These are phyloP conservation scores for Oreonectes daqikongensis DNA, from an alignment of 2,797 vertebrate species.

Conservation along the genomic window DNA sequence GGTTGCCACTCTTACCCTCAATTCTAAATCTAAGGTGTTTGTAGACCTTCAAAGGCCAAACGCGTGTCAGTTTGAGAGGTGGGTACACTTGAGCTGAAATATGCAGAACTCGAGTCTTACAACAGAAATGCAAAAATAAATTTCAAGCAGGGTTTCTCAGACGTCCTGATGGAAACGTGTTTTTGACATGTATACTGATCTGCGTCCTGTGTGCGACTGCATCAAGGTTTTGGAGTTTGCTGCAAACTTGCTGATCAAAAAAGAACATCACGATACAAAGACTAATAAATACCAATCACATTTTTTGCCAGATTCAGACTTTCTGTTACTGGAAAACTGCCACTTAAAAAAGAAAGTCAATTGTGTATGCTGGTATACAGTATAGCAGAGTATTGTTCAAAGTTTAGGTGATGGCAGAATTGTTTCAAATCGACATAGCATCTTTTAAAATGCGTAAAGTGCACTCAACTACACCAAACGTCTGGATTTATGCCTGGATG, in stretches of 20 bases:
- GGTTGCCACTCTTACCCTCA: constrained; percentile 16
- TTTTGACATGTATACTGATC: constrained; percentile 35
- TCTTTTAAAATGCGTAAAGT: not conserved
- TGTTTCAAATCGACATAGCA: not conserved
- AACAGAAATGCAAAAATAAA: constrained; percentile 39
- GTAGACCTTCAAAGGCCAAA: constrained; percentile 55
- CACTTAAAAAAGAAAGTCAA: not conserved
- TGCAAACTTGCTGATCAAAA: not conserved
- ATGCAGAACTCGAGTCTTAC: constrained; percentile 55
- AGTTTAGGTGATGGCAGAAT: constrained; percentile 9
- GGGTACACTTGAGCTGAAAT: no score
- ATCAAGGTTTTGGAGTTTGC: not conserved
- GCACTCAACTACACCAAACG: not conserved
- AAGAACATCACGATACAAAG: not conserved
- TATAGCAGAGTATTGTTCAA: not conserved
- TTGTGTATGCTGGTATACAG: not conserved
- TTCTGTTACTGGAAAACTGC: constrained; percentile 13
- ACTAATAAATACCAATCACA: no score
- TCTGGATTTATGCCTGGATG: constrained; percentile 4
- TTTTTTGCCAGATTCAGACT: no score
- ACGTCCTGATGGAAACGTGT: constrained; percentile 13
- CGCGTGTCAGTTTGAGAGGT: constrained; percentile 54
- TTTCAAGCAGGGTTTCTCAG: constrained; percentile 36
- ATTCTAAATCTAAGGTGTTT: constrained; percentile 38
- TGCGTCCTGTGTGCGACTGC: not conserved